These are phyloP conservation scores for Anniella stebbinsi DNA, from an alignment of 2,797 vertebrate genomes.

Conservation along the genomic window DNA sequence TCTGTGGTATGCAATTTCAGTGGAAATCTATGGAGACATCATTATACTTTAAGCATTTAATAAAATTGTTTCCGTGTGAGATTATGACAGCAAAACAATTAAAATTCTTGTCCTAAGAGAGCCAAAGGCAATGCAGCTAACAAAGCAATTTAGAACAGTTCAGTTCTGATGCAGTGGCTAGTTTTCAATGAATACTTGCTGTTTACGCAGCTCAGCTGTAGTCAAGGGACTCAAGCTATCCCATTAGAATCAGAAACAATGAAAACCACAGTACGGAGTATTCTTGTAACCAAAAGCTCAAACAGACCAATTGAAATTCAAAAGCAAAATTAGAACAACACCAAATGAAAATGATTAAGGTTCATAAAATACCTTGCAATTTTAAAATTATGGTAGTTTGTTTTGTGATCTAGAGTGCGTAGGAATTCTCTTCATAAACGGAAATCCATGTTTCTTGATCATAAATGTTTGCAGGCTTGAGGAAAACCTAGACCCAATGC, in stretches of 20 bases:
- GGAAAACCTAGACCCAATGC: not conserved
- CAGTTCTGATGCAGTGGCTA: slow-evolving; percentile 68
- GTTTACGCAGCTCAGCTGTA: slow-evolving; percentile 65
- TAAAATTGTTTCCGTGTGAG: slow-evolving; percentile 42
- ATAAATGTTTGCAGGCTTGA: not conserved
- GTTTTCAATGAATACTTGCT: slow-evolving; percentile 67
- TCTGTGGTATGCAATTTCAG: slow-evolving; percentile 15
- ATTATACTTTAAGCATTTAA: slow-evolving; percentile 36
- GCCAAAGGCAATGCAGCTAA: slow-evolving; percentile 56
- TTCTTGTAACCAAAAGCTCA: slow-evolving; percentile 12
- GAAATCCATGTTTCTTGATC: not conserved
- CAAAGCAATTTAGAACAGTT: slow-evolving; percentile 67
- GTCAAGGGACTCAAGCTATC: slow-evolving; percentile 56
- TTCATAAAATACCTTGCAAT: not conserved
- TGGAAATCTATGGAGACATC: slow-evolving; percentile 22
- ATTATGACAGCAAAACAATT: slow-evolving; percentile 65
- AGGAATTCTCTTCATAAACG: not conserved
- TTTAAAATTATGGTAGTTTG: not conserved
- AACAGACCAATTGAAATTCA: slow-evolving; percentile 39
- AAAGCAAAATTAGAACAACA: slow-evolving; percentile 43
- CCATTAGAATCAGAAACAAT: slow-evolving; percentile 57
- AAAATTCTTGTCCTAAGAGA: slow-evolving; percentile 58
- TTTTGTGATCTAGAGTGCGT: not conserved
- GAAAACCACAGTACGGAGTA: slow-evolving; percentile 44
- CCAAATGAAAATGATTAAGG: slow-evolving; percentile 34